A percentile compares a stretch with the other conserved stretches of the same genome.
Conservation (phyloP, 2,888 invertebrate genomes). For the Malacosoma neustria region DNA sequence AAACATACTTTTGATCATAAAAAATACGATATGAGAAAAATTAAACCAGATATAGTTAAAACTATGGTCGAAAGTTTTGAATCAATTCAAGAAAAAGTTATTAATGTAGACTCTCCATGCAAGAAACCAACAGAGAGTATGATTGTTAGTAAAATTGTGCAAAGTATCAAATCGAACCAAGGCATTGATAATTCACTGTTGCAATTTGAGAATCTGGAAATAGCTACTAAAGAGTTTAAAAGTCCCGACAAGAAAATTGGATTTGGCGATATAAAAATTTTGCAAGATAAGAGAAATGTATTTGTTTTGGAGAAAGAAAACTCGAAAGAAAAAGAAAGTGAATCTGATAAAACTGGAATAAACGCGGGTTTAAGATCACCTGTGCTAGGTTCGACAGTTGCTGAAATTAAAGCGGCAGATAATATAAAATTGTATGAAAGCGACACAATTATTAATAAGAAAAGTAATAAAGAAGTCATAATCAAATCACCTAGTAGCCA, state of each 20-base stretch:
- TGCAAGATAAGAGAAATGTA: constrained; percentile 33
- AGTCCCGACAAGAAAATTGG: constrained; percentile 11
- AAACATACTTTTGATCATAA: constrained; percentile 1
- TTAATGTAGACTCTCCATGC: constrained; percentile 1
- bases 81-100: background rate
- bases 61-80: background rate
- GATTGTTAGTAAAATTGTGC: constrained; percentile 3
- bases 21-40: background rate
- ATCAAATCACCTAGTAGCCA: background rate
- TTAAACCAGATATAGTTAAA: constrained; percentile 7
- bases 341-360: too few relatives aligned
- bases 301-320: constrained; percentile 31
- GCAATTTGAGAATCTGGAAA: constrained; percentile 48
- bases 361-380: too few relatives aligned
- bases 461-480: background rate
- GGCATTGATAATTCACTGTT: constrained; percentile 36
- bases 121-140: too few relatives aligned
- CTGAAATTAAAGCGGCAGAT: too few relatives aligned
- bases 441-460: too few relatives aligned
- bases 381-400: background rate
- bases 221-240: constrained; percentile 21
- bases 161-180: constrained; percentile 23
- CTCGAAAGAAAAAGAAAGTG: background rate
- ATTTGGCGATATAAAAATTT: constrained; percentile 25
- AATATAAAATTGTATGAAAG: too few relatives aligned